A percentile compares a stretch with the other conserved stretches of the same genome.
These are phyloP conservation scores for Notolabrus celidotus DNA, from an alignment of 2,797 vertebrate genomes.

Conservation along the genomic window DNA sequence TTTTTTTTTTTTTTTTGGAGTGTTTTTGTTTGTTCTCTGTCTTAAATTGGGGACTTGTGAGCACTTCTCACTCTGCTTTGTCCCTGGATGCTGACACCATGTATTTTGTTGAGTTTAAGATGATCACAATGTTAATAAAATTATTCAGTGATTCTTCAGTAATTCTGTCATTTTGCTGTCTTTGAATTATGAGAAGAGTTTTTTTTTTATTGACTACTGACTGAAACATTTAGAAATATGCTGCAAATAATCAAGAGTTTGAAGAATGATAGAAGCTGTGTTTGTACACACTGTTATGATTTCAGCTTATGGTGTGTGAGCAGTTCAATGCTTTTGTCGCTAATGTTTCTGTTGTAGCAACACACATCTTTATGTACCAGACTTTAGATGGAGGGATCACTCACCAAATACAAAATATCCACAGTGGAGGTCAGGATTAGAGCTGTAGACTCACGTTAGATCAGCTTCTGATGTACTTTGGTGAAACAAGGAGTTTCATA, in stretches of 20 bases:
- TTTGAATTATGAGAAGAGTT: constrained; percentile 42
- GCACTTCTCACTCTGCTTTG: constrained; percentile 67
- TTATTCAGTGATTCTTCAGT: constrained; percentile 80
- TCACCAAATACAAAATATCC: constrained; percentile 46
- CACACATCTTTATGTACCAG: constrained; percentile 40
- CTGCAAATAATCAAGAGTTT: constrained; percentile 64
- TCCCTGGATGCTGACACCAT: constrained; percentile 76
- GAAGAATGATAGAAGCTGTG: constrained; percentile 39
- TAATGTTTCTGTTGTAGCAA: constrained; percentile 52
- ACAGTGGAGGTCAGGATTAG: constrained; percentile 57
- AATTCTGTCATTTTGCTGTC: constrained; percentile 69
- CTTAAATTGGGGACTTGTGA: constrained; percentile 60
- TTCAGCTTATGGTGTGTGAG: constrained; percentile 53
- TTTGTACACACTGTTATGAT: constrained; percentile 48
- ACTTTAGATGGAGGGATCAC: constrained; percentile 18
- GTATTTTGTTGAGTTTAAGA: constrained; percentile 80
- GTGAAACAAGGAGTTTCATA: constrained; percentile 63
- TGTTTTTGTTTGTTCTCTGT: constrained; percentile 48
- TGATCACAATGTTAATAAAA: constrained; percentile 84
- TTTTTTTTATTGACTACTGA: constrained; percentile 14
- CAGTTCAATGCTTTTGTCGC: constrained; percentile 50
- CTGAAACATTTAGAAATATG: constrained; percentile 70
- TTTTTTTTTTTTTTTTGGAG: constrained; percentile 23
- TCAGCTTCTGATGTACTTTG: constrained; percentile 67
- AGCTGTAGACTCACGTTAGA: constrained; percentile 54